These are phyloP conservation scores for Drosophila dives DNA, from an alignment of 2,888 invertebrate species.

Conservation along the genomic window DNA sequence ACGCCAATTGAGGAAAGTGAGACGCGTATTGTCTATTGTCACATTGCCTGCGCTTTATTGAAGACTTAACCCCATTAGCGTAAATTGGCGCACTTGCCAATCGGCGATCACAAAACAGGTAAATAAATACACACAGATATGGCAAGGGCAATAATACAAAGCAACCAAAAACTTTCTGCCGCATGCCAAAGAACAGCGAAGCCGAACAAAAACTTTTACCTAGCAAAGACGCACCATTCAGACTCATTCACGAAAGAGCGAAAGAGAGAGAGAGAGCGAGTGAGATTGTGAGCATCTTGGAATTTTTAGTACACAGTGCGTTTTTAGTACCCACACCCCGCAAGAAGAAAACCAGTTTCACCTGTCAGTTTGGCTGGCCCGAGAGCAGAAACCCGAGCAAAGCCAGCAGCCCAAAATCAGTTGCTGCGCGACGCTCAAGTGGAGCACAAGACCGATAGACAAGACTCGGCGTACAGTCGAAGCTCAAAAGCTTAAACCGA, in stretches of 20 bases:
- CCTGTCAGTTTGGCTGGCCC: constrained; percentile 6
- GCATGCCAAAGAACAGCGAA: constrained; percentile 64
- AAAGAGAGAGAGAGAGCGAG: constrained; percentile 1
- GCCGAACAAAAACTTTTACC: constrained; percentile 71
- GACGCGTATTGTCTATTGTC: constrained; percentile 52
- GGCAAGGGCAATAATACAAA: constrained; percentile 43
- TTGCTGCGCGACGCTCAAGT: constrained; percentile 76
- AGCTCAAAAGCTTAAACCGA: constrained; percentile 24
- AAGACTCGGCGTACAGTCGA: constrained; percentile 2
- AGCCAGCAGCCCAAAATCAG: constrained; percentile 58
- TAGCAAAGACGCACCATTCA: constrained; percentile 60
- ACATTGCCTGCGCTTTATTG: constrained; percentile 69
- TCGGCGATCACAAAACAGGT: constrained; percentile 73
- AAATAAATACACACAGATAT: constrained; percentile 38
- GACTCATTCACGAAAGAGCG: constrained; percentile 68
- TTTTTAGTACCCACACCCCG: constrained; percentile 46
- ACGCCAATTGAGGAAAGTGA: constrained; percentile 65
- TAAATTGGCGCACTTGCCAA: constrained; percentile 80
- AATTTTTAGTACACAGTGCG: constrained; percentile 53
- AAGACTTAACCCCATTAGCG: constrained; percentile 80
- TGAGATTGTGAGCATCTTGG: constrained; percentile 51
- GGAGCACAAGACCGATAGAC: constrained; percentile 57
- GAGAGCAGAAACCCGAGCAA: constrained; percentile 29
- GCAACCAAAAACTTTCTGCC: constrained; percentile 75
- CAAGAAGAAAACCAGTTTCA: constrained; percentile 47